phyloP scores from a whole-genome alignment of 2,888 invertebrate genomes.

The Catonia carolina region DNA sequence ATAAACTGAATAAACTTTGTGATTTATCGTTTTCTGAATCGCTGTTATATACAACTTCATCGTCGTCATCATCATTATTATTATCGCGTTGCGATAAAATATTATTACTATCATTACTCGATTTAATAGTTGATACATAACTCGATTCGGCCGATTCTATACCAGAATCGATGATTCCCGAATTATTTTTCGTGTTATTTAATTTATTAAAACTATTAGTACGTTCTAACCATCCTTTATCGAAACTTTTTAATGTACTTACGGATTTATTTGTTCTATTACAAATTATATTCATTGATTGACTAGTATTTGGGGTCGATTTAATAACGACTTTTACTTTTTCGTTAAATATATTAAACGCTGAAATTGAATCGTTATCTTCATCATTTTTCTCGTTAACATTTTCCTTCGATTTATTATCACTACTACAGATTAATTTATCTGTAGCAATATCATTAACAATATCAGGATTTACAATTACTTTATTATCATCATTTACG shows the following conservation, averaged over 20 bases:
- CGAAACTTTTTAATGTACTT: slow-evolving; percentile 39
- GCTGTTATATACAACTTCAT: slow-evolving; percentile 63
- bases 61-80: slow-evolving; percentile 42
- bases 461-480: slow-evolving; percentile 3
- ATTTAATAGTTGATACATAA: background rate
- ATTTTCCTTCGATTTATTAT: slow-evolving; percentile 2
- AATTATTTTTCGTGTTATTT: slow-evolving; percentile 14
- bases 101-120: slow-evolving; percentile 1
- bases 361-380: background rate
- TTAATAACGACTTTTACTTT: slow-evolving; percentile 37
- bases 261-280: slow-evolving; percentile 32
- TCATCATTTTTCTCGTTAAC: background rate
- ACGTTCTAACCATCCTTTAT: slow-evolving; percentile 55
- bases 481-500: slow-evolving; percentile 24
- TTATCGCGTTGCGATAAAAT: too few relatives aligned
- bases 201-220: slow-evolving; percentile 39
- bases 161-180: slow-evolving; percentile 38
- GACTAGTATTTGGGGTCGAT: slow-evolving; percentile 28
- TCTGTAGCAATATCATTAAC: background rate
- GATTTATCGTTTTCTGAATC: slow-evolving; percentile 39
- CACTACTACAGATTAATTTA: slow-evolving; percentile 24
- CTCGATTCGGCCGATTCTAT: slow-evolving; percentile 31
- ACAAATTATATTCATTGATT: slow-evolving; percentile 39
- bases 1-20: slow-evolving; percentile 16
- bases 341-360: slow-evolving; percentile 24